These are phyloP conservation scores for Rousettus madagascariensis DNA, from an alignment of 2,797 vertebrate genomes.

Conservation along the genomic window DNA sequence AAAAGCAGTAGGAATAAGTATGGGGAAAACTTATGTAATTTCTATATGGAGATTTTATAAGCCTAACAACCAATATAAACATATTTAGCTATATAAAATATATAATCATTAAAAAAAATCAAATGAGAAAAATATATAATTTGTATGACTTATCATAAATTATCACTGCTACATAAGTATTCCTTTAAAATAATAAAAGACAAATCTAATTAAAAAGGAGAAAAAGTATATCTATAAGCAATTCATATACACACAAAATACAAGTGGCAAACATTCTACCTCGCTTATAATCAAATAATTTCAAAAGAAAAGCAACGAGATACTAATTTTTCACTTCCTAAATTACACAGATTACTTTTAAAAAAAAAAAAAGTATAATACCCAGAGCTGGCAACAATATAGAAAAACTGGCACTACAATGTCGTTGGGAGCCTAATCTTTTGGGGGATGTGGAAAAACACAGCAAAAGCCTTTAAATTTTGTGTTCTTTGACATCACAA, in stretches of 20 bases:
- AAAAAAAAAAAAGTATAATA: neutral
- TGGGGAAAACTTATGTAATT: neutral
- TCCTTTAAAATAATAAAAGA: slow-evolving; percentile 20
- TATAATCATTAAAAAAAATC: neutral
- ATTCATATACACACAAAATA: neutral
- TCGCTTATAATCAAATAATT: neutral
- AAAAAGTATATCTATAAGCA: neutral
- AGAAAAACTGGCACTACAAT: neutral
- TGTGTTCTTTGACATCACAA: neutral
- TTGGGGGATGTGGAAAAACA: neutral
- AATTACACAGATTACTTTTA: neutral
- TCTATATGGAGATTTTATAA: neutral
- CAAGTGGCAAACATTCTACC: neutral
- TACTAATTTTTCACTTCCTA: neutral
- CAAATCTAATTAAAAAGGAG: neutral
- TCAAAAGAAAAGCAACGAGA: neutral
- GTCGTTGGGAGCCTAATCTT: neutral
- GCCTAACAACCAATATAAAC: neutral
- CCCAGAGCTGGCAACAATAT: neutral
- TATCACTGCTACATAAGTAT: neutral
- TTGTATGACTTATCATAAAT: neutral
- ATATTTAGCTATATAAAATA: neutral
- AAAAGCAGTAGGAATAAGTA: neutral
- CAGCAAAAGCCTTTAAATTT: neutral
- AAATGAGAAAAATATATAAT: neutral